A percentile compares a stretch with the other conserved stretches of the same genome.
Conservation (phyloP, 2,888 invertebrate species). For the Xestoiulus laeticollis region DNA sequence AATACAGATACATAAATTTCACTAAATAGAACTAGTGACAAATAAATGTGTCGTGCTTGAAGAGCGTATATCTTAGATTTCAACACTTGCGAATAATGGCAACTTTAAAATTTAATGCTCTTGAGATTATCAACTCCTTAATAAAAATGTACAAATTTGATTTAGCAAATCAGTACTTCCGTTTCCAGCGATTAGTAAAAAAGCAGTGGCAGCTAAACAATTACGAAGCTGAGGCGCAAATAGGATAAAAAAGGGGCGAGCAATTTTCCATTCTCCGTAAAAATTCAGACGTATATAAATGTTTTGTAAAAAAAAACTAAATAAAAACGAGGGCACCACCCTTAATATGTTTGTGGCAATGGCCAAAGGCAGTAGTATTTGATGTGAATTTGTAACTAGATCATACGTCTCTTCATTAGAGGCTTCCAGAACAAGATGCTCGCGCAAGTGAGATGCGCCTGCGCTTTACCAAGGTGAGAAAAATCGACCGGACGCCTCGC, state of each 20-base stretch:
- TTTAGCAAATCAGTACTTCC: background rate
- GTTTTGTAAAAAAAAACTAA: background rate
- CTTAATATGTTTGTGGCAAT: background rate
- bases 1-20: background rate
- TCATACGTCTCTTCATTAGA: conserved; percentile 8
- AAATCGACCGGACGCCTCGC: conserved; percentile 53
- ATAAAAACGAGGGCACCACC: background rate
- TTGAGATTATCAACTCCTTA: background rate
- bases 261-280: background rate
- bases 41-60: background rate
- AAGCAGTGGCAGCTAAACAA: background rate
- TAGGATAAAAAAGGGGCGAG: background rate
- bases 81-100: background rate
- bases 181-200: background rate
- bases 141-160: background rate
- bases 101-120: background rate
- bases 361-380: background rate
- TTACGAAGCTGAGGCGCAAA: background rate
- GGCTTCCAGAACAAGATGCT: conserved; percentile 64
- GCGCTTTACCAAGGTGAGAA: conserved; percentile 79
- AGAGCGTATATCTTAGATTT: background rate
- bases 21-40: background rate
- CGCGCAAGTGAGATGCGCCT: conserved; percentile 81
- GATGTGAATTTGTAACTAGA: background rate
- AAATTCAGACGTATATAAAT: background rate